Evolutionary conservation across 2,113 vertebrate species (phyloP).

Genomic region (Callorhinus ursinus): DNA sequence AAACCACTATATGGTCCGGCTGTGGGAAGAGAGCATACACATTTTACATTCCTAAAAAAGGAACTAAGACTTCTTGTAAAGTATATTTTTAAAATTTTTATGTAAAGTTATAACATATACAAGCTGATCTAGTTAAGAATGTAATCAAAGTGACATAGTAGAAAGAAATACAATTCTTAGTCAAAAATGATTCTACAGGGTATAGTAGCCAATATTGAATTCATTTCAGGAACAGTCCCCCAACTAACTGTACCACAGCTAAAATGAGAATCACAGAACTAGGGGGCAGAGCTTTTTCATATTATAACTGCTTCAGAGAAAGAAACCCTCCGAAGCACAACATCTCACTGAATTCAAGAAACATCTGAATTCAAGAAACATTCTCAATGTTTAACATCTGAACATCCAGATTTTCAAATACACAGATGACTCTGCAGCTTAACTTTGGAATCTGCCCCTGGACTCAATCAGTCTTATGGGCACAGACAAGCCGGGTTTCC

Average conservation of each 20-base stretch:
- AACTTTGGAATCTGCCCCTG: neutral
- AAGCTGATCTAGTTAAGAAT: constrained; percentile 51
- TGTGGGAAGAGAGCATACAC: constrained; percentile 80
- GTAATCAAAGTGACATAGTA: neutral
- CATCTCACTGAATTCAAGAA: neutral
- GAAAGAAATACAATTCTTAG: constrained; percentile 49
- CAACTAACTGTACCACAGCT: neutral
- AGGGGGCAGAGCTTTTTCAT: neutral
- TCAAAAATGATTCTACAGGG: constrained; percentile 3
- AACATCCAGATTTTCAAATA: neutral
- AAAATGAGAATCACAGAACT: neutral
- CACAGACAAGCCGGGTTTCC: neutral
- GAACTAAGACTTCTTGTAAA: constrained; percentile 41
- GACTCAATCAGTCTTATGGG: neutral
- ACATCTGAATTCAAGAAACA: neutral
- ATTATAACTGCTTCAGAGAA: neutral
- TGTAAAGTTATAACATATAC: neutral
- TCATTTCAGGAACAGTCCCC: neutral
- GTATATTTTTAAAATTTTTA: neutral
- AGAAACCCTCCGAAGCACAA: neutral
- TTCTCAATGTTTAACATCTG: neutral
- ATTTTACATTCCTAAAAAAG: constrained; percentile 59
- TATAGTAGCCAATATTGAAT: neutral
- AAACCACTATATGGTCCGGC: constrained; percentile 98
- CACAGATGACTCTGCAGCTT: neutral